Conservation (phyloP, 2,797 vertebrate genomes). For the Cynopterus sphinx region DNA sequence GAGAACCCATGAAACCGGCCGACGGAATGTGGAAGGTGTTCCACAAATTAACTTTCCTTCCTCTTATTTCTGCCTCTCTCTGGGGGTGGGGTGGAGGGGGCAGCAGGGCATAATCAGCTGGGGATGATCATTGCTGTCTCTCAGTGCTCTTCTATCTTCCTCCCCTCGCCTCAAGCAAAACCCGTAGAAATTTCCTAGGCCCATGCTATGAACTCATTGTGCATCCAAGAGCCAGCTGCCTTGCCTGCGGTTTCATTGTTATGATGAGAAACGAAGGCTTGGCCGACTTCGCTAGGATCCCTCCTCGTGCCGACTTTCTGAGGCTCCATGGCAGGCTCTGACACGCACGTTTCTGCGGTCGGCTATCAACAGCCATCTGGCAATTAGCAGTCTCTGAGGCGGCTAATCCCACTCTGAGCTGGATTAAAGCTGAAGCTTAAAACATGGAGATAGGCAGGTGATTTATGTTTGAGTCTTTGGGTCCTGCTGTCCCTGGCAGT, state of each 20-base stretch:
- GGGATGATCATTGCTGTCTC: neutral
- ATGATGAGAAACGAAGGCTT: neutral
- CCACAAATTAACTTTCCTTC: neutral
- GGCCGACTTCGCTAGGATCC: neutral
- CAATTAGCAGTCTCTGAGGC: constrained; percentile 81
- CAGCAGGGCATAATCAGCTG: too few species aligned
- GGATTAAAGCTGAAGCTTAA: constrained; percentile 83
- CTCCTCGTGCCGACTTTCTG: neutral
- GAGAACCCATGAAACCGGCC: neutral
- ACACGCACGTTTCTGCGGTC: constrained; percentile 60
- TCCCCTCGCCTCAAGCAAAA: neutral
- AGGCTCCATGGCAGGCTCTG: constrained; percentile 54
- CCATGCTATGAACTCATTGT: neutral
- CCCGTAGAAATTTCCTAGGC: neutral
- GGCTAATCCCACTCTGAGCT: constrained; percentile 81
- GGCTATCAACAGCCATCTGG: constrained; percentile 80
- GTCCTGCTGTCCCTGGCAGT: constrained; percentile 76
- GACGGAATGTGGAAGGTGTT: neutral
- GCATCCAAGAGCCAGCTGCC: neutral
- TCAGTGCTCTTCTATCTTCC: neutral
- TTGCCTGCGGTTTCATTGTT: neutral
- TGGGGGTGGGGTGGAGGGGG: neutral
- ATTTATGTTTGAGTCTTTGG: constrained; percentile 74
- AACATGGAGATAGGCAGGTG: constrained; percentile 77
- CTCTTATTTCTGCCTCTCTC: neutral